Evolutionary conservation across 2,888 invertebrate species (phyloP).

Genomic region (Mythimna albipuncta): DNA sequence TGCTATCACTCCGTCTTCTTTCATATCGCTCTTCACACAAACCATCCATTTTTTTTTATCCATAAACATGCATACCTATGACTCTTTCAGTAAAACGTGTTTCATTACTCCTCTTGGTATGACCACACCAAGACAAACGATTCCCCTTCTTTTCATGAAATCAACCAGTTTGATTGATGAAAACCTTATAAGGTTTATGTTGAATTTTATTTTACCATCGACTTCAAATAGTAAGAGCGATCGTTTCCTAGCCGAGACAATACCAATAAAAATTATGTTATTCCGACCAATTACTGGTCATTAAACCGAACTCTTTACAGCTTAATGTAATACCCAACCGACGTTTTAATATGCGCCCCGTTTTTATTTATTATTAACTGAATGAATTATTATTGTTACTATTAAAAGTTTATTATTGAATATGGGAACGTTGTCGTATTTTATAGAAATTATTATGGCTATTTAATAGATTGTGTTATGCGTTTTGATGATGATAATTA

Average conservation of each 20-base stretch:
- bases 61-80: no score
- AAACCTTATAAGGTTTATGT: no score
- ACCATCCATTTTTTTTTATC: no score
- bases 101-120: no score
- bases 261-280: slow-evolving; percentile 87
- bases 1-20: no score
- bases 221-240: slow-evolving; percentile 70
- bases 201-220: slow-evolving; percentile 46
- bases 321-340: slow-evolving; percentile 76
- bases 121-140: no score
- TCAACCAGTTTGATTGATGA: no score
- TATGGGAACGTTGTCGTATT: slow-evolving; percentile 54
- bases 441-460: slow-evolving; percentile 55
- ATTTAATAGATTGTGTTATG: slow-evolving; percentile 44
- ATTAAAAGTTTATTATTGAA: slow-evolving; percentile 63
- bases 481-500: slow-evolving; percentile 37
- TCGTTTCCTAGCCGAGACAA: slow-evolving; percentile 80
- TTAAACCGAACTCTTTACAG: slow-evolving; percentile 85
- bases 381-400: slow-evolving; percentile 64
- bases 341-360: slow-evolving; percentile 69
- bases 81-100: no score
- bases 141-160: no score
- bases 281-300: slow-evolving; percentile 84
- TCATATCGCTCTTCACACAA: no score
- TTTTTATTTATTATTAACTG: slow-evolving; percentile 72